Conservation (phyloP, 2,113 vertebrate genomes). For the Aix galericulata region DNA sequence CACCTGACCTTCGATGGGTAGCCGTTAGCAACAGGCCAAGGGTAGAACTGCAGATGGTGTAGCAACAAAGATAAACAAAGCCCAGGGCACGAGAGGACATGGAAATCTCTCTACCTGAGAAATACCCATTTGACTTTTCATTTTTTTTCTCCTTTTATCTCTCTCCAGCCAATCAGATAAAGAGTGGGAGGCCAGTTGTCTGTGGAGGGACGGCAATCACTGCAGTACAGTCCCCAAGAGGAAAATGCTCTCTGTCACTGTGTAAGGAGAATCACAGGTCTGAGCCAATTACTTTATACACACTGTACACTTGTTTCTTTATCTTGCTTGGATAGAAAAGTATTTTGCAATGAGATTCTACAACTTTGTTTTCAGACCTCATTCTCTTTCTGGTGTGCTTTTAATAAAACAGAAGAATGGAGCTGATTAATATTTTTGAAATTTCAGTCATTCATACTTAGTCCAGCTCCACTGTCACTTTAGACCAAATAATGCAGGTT, state of each 20-base stretch:
- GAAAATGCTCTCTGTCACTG: background rate
- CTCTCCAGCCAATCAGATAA: background rate
- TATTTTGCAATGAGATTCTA: background rate
- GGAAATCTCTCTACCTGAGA: background rate
- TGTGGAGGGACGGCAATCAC: background rate
- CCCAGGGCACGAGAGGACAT: background rate
- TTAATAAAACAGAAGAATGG: background rate
- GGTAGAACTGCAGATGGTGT: accelerated
- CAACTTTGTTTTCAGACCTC: background rate
- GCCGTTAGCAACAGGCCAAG: background rate
- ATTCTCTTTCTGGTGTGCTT: background rate
- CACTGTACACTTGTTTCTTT: background rate
- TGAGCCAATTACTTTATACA: background rate
- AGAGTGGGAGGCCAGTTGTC: background rate
- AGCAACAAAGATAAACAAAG: background rate
- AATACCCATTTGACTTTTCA: background rate
- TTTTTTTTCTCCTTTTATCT: background rate
- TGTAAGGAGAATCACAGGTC: background rate
- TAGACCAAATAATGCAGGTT: background rate
- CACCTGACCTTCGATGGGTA: background rate
- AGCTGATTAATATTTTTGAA: background rate
- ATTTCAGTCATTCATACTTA: background rate
- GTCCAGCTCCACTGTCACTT: background rate
- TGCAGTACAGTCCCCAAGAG: background rate
- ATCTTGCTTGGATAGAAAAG: background rate